Base-by-base conservation (phyloP, 2,797 vertebrate species). In the Xerus rutilus region DNA sequence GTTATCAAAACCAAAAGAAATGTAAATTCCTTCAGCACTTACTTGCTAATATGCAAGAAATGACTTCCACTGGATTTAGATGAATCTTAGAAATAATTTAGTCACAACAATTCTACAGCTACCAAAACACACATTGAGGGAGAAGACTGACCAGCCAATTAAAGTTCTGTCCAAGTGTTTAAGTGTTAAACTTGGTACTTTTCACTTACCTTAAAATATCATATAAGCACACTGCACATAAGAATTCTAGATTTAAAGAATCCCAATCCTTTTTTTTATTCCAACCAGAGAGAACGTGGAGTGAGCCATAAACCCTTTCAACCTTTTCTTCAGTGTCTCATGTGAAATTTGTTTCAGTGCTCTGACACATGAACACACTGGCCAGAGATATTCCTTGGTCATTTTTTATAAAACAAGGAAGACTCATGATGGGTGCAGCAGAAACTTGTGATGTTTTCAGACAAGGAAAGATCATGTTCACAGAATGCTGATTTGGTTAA, bases 401-500 rank as follows among this genome's bases (percentile, higher is more conserved):
- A 35, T 23, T 83, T 64, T 89, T 54, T 54, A 47, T 89, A 57
- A 93, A 45, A 14, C 76, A 87, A 76, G 64, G 64, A 87, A 84
- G 83, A 91, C 49, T 86, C 86, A 62, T 13, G 64, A 78, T 6
- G 4, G 70, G 25, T 43, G 4, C 39, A 32, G 54, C 74, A 82
- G 90, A 83, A 94, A 91, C 32, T 1, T 70, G 20, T 43, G 25
- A 17, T 57, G 83, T 78, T 95, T 96, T 73, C 70, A 77, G 86
- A 72, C 92, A 59, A 91, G 84, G 76, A 89, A 84, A 86, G 73
- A 57, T 54, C 70, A 43, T 84, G 73, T 81, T 91, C 65, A 57
- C 91, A 94, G 93, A 94, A 95, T 89, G 96, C 93, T 93, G 96
- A 95, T 86, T 86, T 92, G 73, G 85, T 85, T 35, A 35, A 95